Evolutionary conservation across 2,113 vertebrate genomes (phyloP), one percentile per base, ranked within the genome.

Genomic region (Lates calcarifer): DNA sequence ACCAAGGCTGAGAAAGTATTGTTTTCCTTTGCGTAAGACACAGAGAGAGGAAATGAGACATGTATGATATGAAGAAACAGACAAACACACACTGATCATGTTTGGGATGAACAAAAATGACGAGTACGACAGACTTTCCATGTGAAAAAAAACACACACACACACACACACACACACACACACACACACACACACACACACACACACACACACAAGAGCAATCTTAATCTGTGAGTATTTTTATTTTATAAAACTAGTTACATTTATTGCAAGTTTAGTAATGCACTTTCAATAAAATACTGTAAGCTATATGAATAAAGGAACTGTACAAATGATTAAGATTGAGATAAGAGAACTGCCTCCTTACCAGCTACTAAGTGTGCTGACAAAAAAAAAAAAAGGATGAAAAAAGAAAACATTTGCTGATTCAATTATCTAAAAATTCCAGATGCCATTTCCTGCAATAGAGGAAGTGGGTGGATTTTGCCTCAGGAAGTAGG

Each of bases 211-310:
- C 29, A 5, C 0, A 33, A 43, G 2, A 33, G 17, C 10, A 2
- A 5, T 55, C 14, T 72, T 77, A 28, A 90, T 82, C 66, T 57
- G 73, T 81, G 85, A 82, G 72, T 91, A 73, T 63, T 53, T 95
- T 93, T 90, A 89, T 94, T 95, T 91, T 91, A 94, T 90, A 94
- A 94, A 95, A 94, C 91, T 94, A 94, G 78, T 91, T 83, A 90
- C 77, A 94, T 90, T 91, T 90, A 92, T 79, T 60, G 79, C 71
- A 87, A 31, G 71, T 84, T 91, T 71, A 88, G 79, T 93, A 78
- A 87, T 85, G 79, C 28, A 33, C 20, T 73, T 83, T 86, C 55
- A 74, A 85, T 83, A 89, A 90, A 90, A 91, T 92, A 90, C 67
- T 74, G 81, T 84, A 67, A 79, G 79, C 81, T 88, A 80, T 64